Conservation (phyloP, 2,113 vertebrate species). For the Maylandia zebra region DNA sequence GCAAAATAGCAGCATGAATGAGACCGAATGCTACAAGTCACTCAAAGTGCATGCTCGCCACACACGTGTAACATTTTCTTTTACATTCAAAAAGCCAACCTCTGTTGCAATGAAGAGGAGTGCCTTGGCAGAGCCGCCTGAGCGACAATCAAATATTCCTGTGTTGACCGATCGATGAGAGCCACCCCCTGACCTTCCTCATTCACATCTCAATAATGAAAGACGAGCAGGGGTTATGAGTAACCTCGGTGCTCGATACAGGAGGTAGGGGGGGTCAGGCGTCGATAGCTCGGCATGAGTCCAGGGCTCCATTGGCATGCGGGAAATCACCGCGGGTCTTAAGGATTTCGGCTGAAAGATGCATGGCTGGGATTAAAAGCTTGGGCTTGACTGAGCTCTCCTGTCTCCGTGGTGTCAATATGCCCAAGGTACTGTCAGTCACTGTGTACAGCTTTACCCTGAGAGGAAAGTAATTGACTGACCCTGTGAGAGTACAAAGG, state of each 20-base stretch:
- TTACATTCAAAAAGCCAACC: slow-evolving; percentile 14
- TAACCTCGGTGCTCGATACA: slow-evolving; percentile 39
- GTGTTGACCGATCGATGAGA: slow-evolving; percentile 56
- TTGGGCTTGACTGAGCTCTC: slow-evolving; percentile 31
- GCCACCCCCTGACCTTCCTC: slow-evolving; percentile 37
- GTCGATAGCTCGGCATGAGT: slow-evolving; percentile 48
- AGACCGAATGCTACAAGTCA: background rate
- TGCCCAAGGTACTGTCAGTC: slow-evolving; percentile 37
- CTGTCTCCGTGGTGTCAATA: slow-evolving; percentile 47
- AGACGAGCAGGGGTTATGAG: slow-evolving; percentile 58
- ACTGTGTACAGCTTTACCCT: slow-evolving; percentile 8
- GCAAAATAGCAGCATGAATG: background rate
- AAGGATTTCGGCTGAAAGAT: slow-evolving; percentile 47
- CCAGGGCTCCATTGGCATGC: slow-evolving; percentile 57
- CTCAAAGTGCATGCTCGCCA: background rate
- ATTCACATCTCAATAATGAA: slow-evolving; percentile 67
- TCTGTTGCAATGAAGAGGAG: background rate
- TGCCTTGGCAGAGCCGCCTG: slow-evolving; percentile 22
- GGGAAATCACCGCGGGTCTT: slow-evolving; percentile 42
- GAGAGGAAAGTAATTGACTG: slow-evolving; percentile 56
- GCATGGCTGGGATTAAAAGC: slow-evolving; percentile 60
- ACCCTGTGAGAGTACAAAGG: background rate
- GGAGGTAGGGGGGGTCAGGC: slow-evolving; percentile 26
- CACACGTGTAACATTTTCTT: background rate
- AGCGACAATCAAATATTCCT: slow-evolving; percentile 59